Evolutionary conservation across 2,113 vertebrate genomes (phyloP).

Genomic region (Anser cygnoides): DNA sequence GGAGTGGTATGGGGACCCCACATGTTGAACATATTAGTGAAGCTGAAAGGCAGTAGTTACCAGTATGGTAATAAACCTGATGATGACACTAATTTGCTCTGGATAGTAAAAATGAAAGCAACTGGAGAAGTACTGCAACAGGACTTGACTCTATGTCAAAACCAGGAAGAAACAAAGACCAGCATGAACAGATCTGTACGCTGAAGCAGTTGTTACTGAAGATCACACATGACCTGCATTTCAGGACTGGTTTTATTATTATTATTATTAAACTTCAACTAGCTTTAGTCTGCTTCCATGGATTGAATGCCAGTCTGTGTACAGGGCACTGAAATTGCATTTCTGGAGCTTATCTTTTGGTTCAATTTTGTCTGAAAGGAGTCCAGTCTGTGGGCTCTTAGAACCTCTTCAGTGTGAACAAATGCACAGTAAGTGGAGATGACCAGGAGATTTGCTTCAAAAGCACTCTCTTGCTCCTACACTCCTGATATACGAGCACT

Average conservation of each 20-base stretch:
- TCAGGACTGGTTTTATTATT: neutral
- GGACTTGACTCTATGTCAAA: neutral
- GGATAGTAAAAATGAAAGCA: neutral
- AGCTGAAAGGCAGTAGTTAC: neutral
- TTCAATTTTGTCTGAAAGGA: neutral
- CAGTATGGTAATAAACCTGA: neutral
- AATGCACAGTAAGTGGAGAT: neutral
- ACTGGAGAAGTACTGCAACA: neutral
- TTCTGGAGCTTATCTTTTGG: neutral
- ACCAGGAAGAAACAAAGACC: neutral
- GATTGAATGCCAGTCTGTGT: neutral
- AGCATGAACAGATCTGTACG: neutral
- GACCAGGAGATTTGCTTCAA: neutral
- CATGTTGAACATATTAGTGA: neutral
- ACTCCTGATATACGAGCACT: neutral
- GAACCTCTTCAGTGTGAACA: neutral
- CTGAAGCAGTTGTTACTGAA: neutral
- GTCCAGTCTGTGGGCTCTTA: neutral
- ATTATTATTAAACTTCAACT: neutral
- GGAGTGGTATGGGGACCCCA: rapidly evolving
- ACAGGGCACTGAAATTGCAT: neutral
- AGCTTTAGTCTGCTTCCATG: neutral
- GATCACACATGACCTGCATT: neutral
- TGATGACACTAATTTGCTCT: neutral
- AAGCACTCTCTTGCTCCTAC: neutral